phyloP scores from a whole-genome alignment of 35 echinoderm and acorn worm species.

The Apostichopus californicus region DNA sequence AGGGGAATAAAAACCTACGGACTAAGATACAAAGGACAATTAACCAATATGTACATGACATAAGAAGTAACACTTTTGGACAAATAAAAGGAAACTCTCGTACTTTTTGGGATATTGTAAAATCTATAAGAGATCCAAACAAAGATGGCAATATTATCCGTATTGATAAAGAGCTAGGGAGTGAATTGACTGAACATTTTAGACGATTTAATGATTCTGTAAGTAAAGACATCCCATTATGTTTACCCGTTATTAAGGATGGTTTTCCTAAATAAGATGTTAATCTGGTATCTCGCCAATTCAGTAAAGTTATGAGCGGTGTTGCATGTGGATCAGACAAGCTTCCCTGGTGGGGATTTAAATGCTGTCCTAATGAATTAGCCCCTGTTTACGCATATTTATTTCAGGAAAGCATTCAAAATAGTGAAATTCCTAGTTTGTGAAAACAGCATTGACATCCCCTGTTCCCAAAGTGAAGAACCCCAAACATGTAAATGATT shows the following conservation, averaged over 20 bases:
- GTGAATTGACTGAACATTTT: background rate
- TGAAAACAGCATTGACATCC: slow-evolving; percentile 5
- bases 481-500: background rate
- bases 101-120: background rate
- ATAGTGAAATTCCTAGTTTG: background rate
- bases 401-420: background rate
- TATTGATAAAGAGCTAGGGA: background rate
- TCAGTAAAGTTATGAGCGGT: too few relatives aligned
- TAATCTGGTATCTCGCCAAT: background rate
- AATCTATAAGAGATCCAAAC: background rate
- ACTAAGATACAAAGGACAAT: background rate
- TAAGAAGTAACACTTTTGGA: background rate
- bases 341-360: too few relatives aligned
- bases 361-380: too few relatives aligned
- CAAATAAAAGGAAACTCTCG: background rate
- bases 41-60: background rate
- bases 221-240: too few relatives aligned
- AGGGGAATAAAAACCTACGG: background rate
- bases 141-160: background rate
- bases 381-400: too few relatives aligned
- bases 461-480: background rate
- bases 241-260: too few relatives aligned
- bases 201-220: too few relatives aligned
- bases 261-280: too few relatives aligned
- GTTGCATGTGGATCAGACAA: too few relatives aligned